Percentiles rank a stretch among this genome's conserved stretches.
Conservation (phyloP, 2,888 invertebrate genomes). For the Gortyna flavago region DNA sequence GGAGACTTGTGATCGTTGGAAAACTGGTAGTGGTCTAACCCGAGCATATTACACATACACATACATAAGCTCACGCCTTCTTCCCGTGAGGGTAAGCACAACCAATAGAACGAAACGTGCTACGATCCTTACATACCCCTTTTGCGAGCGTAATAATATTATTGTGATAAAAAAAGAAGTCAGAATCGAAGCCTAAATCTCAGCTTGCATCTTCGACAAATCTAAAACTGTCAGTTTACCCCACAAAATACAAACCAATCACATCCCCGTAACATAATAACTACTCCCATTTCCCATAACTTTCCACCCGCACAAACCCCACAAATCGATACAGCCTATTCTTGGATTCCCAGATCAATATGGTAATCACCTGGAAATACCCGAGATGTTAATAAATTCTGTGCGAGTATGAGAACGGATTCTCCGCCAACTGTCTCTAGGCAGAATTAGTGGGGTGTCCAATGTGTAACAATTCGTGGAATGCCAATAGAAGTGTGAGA, state of each 20-base stretch:
- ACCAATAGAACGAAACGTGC: not conserved
- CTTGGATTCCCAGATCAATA: constrained; percentile 56
- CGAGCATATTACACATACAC: no score
- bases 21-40: not conserved
- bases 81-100: no score
- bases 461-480: constrained; percentile 17
- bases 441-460: constrained; percentile 49
- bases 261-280: not conserved
- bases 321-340: constrained; percentile 28
- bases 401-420: constrained; percentile 37
- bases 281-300: not conserved
- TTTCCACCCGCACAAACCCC: not conserved
- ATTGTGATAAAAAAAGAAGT: not conserved
- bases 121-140: not conserved
- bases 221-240: not conserved
- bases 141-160: not conserved
- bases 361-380: constrained; percentile 59
- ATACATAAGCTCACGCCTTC: no score
- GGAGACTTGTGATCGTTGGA: not conserved
- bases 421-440: constrained; percentile 39
- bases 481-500: constrained; percentile 31
- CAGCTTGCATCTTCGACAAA: not conserved
- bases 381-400: constrained; percentile 59
- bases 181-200: not conserved
- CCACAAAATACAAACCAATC: not conserved